Evolutionary conservation across 2,113 vertebrate genomes (phyloP), one percentile per base, ranked within the genome.

Genomic region (Rhea pennata): DNA sequence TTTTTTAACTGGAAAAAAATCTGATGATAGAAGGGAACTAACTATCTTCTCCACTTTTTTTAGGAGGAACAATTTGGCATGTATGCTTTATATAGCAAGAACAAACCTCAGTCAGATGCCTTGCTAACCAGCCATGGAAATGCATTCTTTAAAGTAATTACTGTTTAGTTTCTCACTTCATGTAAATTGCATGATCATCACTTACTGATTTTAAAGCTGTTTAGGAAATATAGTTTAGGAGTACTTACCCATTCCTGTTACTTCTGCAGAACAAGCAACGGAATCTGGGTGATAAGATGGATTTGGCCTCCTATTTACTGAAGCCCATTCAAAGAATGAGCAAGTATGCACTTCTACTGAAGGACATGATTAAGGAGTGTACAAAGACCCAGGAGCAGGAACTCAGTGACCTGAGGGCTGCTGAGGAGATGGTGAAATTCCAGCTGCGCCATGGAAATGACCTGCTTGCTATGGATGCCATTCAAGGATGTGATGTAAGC

Each of bases 11-110:
- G 31, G 56, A 59, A 33, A 59, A 59, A 59, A 31, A 58, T 31
- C 27, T 58, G 27, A 33, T 59, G 56, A 59, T 11, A 59, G 56
- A 33, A 59, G 31, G 29, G 56, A 58, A 59, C 29, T 31, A 31
- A 59, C 53, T 54, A 33, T 59, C 56, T 33, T 59, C 10, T 17
- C 56, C 15, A 15, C 29, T 17, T 58, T 58, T 58, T 54, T 59
- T 31, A 59, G 56, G 98, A 98, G 95, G 98, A 99, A 95, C 98
- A 98, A 97, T 99, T 99, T 95, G 98, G 98, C 84, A 98, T 99
- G 98, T 99, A 99, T 66, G 98, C 98, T 2, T 97, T 99, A 46
- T 99, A 99, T 97, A 99, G 98, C 97, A 99, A 99, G 97, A 99
- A 99, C 97, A 99, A 99, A 95, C 99, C 99, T 0, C 98, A 97